A percentile compares a stretch with the other conserved stretches of the same genome.
Conservation (phyloP, 2,797 vertebrate genomes). For the Rallus crepitans region DNA sequence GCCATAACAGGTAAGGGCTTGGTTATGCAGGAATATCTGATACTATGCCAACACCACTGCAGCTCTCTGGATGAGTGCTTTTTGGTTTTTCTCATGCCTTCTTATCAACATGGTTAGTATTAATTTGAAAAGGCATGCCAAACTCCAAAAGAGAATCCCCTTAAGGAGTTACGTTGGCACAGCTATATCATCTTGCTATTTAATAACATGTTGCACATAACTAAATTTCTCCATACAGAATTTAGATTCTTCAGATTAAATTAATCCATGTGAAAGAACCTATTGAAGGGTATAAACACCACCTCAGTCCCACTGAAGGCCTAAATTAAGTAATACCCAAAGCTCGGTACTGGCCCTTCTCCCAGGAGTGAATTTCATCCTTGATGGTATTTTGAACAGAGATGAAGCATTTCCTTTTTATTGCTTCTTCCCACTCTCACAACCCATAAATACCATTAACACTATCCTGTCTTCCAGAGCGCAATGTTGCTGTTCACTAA, state of each 20-base stretch:
- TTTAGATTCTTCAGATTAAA: neutral
- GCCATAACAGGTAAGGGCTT: neutral
- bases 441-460: slow-evolving; percentile 62
- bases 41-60: neutral
- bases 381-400: slow-evolving; percentile 47
- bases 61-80: neutral
- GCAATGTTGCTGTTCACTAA: neutral
- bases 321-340: slow-evolving; percentile 22
- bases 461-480: slow-evolving; percentile 20
- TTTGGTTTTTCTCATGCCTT: neutral
- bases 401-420: slow-evolving; percentile 65
- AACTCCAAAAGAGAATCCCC: neutral
- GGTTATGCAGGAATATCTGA: neutral
- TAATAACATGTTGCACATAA: neutral
- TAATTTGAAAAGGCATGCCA: neutral
- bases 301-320: neutral
- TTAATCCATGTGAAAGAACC: neutral
- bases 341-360: slow-evolving; percentile 13
- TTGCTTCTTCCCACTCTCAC: slow-evolving; percentile 58
- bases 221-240: neutral
- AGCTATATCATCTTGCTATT: neutral
- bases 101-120: neutral
- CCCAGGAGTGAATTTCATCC: slow-evolving; percentile 45
- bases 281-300: neutral
- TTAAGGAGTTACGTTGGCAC: neutral